Evolutionary conservation across 2,797 vertebrate species (phyloP), one percentile per base, ranked within the genome.

Genomic region (Phaenicophaeus curvirostris): DNA sequence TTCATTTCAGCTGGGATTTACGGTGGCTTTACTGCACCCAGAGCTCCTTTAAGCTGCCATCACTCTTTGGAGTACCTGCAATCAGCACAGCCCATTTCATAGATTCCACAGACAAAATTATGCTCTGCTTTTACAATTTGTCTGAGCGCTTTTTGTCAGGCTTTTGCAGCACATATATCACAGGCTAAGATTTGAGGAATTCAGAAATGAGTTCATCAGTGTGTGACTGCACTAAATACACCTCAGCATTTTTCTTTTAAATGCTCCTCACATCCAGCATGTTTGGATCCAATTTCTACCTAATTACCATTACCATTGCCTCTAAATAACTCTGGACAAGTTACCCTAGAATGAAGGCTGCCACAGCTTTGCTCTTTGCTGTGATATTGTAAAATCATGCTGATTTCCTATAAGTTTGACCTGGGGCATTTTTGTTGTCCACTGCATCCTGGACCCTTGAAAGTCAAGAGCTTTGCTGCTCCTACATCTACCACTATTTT

Each of bases 1-100:
- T 87, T 83, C 28, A 41, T 91, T 93, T 95, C 87, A 85, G 31
- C 63, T 85, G 63, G 39, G 72, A 79, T 95, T 96, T 84, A 81
- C 4, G 2, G 44, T 50, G 41, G 42, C 51, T 94, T 86, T 68
- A 53, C 84, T 72, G 35, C n/a, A 87, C n/a, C 19, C 50, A 46
- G 10, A 89, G 55, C 25, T 82, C 46, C 54, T 84, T 39, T 78
- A 48, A 77, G 30, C 35, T 50, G 15, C 69, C 37, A 59, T 80
- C 31, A 13, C 33, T 71, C 53, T 71, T 54, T 48, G 65, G 57
- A 85, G 39, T 30, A 53, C 31, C 44, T 46, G 65, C n/a, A 61
- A 21, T 51, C 1, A 1, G 27, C 53, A 41, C 54, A 88, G 73
- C 23, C 46, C 27, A 72, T 87, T 83, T 50, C 68, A 76, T 33